These are phyloP conservation scores for Bufo gargarizans DNA, from an alignment of 2,113 vertebrate species.

Conservation along the genomic window DNA sequence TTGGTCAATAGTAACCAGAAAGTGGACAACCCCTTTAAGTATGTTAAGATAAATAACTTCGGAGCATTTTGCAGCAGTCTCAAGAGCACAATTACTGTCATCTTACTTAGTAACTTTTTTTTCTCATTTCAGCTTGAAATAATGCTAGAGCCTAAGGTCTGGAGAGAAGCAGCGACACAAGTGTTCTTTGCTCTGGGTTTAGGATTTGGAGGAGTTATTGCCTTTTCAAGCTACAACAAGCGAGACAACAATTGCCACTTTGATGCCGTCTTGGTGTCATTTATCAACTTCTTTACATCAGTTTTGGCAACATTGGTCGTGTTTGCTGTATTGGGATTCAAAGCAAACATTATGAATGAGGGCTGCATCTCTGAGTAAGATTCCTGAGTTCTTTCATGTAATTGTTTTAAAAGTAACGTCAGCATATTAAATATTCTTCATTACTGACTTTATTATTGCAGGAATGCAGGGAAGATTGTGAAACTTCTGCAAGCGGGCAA, in stretches of 20 bases:
- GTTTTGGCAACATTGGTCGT: constrained; percentile 97
- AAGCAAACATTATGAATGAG: constrained; percentile 91
- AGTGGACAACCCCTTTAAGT: no score
- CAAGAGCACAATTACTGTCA: background rate
- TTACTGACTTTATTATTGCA: constrained; percentile 69
- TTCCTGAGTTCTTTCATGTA: constrained; percentile 54
- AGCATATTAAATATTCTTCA: background rate
- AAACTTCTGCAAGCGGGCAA: constrained; percentile 79
- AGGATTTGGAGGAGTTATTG: constrained; percentile 97
- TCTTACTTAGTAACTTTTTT: background rate
- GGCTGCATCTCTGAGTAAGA: constrained; percentile 85
- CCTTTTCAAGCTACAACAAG: constrained; percentile 99
- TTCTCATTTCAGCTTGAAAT: constrained; percentile 87
- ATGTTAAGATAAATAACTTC: background rate
- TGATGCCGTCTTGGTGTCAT: constrained; percentile 93
- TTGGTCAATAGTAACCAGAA: no score
- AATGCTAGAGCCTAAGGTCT: constrained; percentile 95
- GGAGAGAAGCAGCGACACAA: constrained; percentile 96
- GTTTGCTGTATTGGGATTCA: constrained; percentile 97
- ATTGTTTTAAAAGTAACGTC: constrained; percentile 57
- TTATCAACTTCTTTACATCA: constrained; percentile 98
- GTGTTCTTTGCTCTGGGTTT: constrained; percentile 97
- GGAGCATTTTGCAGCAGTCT: background rate
- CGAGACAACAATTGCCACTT: constrained; percentile 99
- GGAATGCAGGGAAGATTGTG: constrained; percentile 85